Evolutionary conservation across 2,888 invertebrate genomes (phyloP).

Genomic region (Lypha dubia): DNA sequence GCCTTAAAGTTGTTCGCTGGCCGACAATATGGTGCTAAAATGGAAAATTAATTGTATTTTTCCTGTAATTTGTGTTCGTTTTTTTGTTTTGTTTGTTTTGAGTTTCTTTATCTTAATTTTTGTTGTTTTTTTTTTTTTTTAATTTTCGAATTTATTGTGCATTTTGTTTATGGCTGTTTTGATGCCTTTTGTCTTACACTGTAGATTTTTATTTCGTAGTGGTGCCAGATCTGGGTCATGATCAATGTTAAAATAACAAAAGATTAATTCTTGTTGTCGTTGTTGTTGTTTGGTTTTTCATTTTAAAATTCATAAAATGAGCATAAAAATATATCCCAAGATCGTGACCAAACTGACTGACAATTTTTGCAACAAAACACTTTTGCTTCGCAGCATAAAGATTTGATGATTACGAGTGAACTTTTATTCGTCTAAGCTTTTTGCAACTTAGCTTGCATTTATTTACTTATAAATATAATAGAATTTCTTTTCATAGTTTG

Average conservation of each 20-base stretch:
- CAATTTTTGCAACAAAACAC: neutral
- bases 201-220: constrained; percentile 53
- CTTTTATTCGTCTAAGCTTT: neutral
- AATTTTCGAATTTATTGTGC: constrained; percentile 10
- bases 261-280: constrained; percentile 30
- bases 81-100: constrained; percentile 8
- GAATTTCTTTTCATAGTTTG: neutral
- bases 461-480: neutral
- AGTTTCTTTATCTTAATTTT: constrained; percentile 56
- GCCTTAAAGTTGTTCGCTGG: constrained; percentile 48
- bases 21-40: constrained; percentile 51
- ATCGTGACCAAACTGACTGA: constrained; percentile 58
- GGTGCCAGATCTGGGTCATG: constrained; percentile 72
- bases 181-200: constrained; percentile 32
- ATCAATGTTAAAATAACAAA: constrained; percentile 71
- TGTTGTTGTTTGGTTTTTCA: neutral
- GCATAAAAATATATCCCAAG: constrained; percentile 36
- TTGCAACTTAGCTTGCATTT: neutral
- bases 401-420: neutral
- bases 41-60: constrained; percentile 69
- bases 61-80: constrained; percentile 63
- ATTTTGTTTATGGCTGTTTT: constrained; percentile 39
- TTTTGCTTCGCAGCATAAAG: constrained; percentile 5
- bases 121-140: neutral
- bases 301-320: constrained; percentile 21